Percentiles rank a stretch among this genome's conserved stretches.
Evolutionary conservation across 2,797 vertebrate genomes (phyloP).

Genomic region (Danio albolineatus): DNA sequence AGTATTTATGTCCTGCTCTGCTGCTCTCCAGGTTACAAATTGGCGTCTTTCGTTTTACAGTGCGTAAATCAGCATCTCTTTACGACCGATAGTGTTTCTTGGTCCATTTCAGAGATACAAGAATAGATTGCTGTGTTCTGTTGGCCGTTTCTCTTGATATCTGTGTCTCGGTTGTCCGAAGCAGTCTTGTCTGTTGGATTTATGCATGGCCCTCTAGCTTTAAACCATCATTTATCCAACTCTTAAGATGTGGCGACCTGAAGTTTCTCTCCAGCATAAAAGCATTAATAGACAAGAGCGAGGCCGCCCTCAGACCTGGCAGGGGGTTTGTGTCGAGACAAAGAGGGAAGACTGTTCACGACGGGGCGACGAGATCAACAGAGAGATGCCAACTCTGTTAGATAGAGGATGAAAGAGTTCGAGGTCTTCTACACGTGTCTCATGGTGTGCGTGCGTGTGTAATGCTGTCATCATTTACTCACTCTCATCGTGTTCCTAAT

Average conservation of each 20-base stretch:
- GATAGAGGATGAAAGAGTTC: constrained; percentile 13
- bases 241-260: constrained; percentile 80
- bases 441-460: not conserved
- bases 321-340: constrained; percentile 43
- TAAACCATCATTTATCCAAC: constrained; percentile 84
- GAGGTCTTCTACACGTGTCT: not conserved
- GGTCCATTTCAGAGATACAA: constrained; percentile 83
- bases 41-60: constrained; percentile 35
- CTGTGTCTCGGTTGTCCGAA: constrained; percentile 71
- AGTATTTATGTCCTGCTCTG: not conserved
- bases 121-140: constrained; percentile 75
- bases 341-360: constrained; percentile 31
- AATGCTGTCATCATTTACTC: not conserved
- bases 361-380: not conserved
- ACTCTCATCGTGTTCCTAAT: not conserved
- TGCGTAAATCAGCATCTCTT: constrained; percentile 40
- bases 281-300: constrained; percentile 79
- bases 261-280: constrained; percentile 72
- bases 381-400: not conserved
- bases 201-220: constrained; percentile 77
- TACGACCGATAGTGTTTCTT: constrained; percentile 75
- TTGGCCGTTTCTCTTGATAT: not conserved
- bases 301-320: constrained; percentile 19
- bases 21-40: constrained; percentile 27
- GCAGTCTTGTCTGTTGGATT: constrained; percentile 78